Percentiles rank a stretch among this genome's conserved stretches.
These are phyloP conservation scores for Sternarchorhynchus goeldii DNA, from an alignment of 2,797 vertebrate genomes.

Conservation along the genomic window DNA sequence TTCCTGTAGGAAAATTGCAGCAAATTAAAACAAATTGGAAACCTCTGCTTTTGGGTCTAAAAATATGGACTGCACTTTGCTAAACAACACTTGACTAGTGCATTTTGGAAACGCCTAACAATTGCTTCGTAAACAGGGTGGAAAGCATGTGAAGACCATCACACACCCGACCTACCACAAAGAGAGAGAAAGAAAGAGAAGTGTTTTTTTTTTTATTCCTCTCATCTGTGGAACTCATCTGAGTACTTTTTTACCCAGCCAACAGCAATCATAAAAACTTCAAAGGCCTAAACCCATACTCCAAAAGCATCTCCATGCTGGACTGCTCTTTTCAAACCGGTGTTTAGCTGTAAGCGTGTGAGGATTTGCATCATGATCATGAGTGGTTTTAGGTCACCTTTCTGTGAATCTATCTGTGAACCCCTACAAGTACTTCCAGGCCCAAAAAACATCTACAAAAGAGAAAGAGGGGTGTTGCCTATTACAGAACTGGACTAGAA, in stretches of 20 bases:
- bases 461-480: neutral
- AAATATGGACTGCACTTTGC: constrained; percentile 62
- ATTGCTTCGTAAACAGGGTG: constrained; percentile 38
- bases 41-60: constrained; percentile 65
- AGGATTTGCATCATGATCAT: neutral
- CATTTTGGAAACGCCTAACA: constrained; percentile 43
- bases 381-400: neutral
- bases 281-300: constrained; percentile 61
- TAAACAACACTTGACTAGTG: constrained; percentile 37
- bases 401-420: neutral
- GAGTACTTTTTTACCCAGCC: constrained; percentile 62
- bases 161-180: constrained; percentile 39
- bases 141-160: constrained; percentile 22
- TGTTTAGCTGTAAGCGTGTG: neutral
- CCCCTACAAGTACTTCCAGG: neutral
- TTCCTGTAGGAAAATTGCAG: constrained; percentile 73
- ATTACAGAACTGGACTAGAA: neutral
- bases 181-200: constrained; percentile 29
- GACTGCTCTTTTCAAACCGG: constrained; percentile 10
- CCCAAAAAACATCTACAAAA: neutral
- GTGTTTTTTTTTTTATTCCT: constrained; percentile 50
- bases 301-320: constrained; percentile 11
- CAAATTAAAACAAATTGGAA: constrained; percentile 73
- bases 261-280: constrained; percentile 65
- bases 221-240: constrained; percentile 57